Conservation (phyloP, 35 echinoderm and acorn worm genomes). For the Ophiothrix spiculata region DNA sequence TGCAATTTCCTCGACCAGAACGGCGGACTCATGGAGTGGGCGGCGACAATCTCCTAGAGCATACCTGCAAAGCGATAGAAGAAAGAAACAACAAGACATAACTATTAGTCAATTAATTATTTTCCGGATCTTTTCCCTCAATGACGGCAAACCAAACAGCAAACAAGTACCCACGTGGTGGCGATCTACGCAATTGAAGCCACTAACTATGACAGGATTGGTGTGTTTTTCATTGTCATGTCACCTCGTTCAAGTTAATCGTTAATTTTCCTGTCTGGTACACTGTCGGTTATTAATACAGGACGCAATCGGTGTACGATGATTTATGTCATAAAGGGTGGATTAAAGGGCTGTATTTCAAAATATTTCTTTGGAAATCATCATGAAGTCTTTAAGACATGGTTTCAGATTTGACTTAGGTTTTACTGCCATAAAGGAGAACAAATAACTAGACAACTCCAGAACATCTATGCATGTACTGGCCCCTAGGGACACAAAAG, state of each 20-base stretch:
- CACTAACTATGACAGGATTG: not conserved
- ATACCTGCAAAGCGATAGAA: slow-evolving; percentile 65
- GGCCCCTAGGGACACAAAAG: no score
- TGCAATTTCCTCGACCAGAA: slow-evolving; percentile 74
- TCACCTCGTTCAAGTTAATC: no score
- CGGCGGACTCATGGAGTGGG: slow-evolving; percentile 77
- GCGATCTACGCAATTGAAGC: not conserved
- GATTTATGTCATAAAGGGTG: no score
- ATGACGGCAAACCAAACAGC: not conserved
- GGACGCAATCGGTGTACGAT: no score
- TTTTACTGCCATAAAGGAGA: no score
- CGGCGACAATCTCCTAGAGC: slow-evolving; percentile 88
- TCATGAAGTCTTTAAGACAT: no score
- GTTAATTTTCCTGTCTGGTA: not conserved
- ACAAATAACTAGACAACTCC: no score
- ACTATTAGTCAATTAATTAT: not conserved
- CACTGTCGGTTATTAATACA: not conserved
- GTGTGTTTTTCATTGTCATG: not conserved
- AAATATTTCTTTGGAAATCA: no score
- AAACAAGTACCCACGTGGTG: not conserved
- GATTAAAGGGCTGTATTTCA: no score
- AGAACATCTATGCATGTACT: no score
- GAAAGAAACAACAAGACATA: not conserved
- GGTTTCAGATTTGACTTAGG: no score
- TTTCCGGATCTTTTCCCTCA: not conserved